Conservation (phyloP, 2,797 vertebrate genomes). For the Epinephelus awoara region DNA sequence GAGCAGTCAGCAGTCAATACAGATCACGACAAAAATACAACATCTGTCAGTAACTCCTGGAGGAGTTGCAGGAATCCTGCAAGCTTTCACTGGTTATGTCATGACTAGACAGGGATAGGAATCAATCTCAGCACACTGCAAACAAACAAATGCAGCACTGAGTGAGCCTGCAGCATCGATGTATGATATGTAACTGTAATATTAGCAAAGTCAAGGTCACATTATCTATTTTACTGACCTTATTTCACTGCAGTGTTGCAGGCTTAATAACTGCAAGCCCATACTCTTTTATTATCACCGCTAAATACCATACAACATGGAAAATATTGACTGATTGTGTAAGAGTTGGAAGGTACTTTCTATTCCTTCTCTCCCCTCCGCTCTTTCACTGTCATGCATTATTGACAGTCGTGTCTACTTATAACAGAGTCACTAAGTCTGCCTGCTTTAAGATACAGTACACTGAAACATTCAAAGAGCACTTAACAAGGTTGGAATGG, state of each 20-base stretch:
- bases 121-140: not conserved
- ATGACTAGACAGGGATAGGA: not conserved
- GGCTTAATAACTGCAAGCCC: not conserved
- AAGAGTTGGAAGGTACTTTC: slow-evolving; percentile 10
- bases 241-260: not conserved
- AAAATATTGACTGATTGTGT: slow-evolving; percentile 20
- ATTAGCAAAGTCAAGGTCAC: not conserved
- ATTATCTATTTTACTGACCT: slow-evolving; percentile 5
- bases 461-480: slow-evolving; percentile 12
- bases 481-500: not conserved
- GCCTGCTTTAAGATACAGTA: slow-evolving; percentile 25
- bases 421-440: slow-evolving; percentile 37
- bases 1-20: slow-evolving; percentile 14
- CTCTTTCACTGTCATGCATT: slow-evolving; percentile 43
- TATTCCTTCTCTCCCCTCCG: not conserved
- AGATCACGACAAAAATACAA: slow-evolving; percentile 20
- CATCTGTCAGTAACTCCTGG: slow-evolving; percentile 1
- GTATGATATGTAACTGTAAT: not conserved
- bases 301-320: not conserved
- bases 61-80: slow-evolving; percentile 17
- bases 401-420: slow-evolving; percentile 47
- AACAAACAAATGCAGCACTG: not conserved
- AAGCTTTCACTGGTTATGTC: slow-evolving; percentile 18
- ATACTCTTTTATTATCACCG: not conserved
- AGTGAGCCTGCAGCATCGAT: not conserved